Evolutionary conservation across 2,113 vertebrate genomes (phyloP).

Genomic region (Pelvicachromis taeniatus): DNA sequence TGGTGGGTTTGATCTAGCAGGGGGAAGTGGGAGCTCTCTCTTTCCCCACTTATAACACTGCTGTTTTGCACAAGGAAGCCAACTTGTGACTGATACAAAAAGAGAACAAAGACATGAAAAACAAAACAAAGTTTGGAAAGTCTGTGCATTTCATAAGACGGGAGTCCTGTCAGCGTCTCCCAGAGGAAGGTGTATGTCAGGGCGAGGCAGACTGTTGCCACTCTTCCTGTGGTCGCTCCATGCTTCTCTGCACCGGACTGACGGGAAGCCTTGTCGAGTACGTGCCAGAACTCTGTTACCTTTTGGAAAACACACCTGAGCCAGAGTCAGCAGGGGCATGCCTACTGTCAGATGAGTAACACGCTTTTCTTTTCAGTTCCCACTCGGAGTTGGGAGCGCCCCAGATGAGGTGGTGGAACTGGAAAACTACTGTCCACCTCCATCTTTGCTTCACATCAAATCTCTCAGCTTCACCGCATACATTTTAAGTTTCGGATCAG

Average conservation of each 20-base stretch:
- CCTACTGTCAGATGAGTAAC: not conserved
- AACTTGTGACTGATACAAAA: not conserved
- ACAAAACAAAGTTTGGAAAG: not conserved
- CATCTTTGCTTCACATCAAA: not conserved
- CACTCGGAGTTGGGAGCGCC: not conserved
- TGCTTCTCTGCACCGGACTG: conserved; percentile 28
- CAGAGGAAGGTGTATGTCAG: conserved; percentile 24
- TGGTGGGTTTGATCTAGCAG: not conserved
- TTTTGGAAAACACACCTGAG: conserved; percentile 11
- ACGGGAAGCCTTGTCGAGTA: not conserved
- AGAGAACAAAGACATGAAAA: conserved; percentile 3
- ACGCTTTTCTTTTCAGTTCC: not conserved
- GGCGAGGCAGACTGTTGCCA: not conserved
- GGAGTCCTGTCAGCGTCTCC: conserved; percentile 3
- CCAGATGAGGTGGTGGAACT: not conserved
- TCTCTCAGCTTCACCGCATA: not conserved
- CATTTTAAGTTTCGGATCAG: conserved; percentile 20
- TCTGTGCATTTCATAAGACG: not conserved
- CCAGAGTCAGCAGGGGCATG: not conserved
- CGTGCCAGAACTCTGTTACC: not conserved
- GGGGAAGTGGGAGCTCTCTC: not conserved
- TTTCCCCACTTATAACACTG: not conserved
- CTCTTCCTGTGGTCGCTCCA: not conserved
- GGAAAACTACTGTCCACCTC: not conserved
- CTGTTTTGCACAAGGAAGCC: not conserved